Conservation (phyloP, 1,140 invertebrate genomes). For the Drosophila sechellia region DNA sequence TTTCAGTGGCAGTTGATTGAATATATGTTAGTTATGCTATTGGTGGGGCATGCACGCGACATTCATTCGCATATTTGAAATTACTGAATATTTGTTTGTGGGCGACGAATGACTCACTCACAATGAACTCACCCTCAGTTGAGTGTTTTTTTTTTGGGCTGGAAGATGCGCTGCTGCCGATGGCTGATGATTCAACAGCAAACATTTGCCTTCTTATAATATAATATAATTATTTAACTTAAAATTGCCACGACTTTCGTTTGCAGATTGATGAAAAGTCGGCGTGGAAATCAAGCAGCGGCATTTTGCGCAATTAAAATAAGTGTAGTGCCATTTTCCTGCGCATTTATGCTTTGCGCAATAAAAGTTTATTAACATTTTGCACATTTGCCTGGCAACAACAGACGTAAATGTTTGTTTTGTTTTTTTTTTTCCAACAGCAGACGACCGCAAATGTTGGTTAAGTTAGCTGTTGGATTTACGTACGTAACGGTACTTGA, state of each 20-base stretch:
- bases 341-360: constrained; percentile 44
- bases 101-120: constrained; percentile 21
- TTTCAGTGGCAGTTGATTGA: neutral
- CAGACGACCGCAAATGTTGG: constrained; percentile 72
- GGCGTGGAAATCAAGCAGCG: constrained; percentile 49
- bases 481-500: constrained; percentile 69
- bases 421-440: constrained; percentile 17
- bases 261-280: constrained; percentile 40
- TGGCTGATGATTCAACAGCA: constrained; percentile 22
- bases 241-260: constrained; percentile 44
- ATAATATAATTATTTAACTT: constrained; percentile 9
- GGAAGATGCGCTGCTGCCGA: constrained; percentile 26
- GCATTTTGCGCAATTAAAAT: constrained; percentile 65
- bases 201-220: constrained; percentile 14
- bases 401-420: constrained; percentile 18
- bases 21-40: too few species aligned
- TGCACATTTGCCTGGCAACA: constrained; percentile 72
- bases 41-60: too few species aligned
- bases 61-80: neutral
- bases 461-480: constrained; percentile 56
- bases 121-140: constrained; percentile 36
- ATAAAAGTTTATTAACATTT: constrained; percentile 82
- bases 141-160: constrained; percentile 11
- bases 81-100: neutral
- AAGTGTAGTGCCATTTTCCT: constrained; percentile 61